These are phyloP conservation scores for Apodemia mormo DNA, from an alignment of 2,888 invertebrate genomes.

Conservation along the genomic window DNA sequence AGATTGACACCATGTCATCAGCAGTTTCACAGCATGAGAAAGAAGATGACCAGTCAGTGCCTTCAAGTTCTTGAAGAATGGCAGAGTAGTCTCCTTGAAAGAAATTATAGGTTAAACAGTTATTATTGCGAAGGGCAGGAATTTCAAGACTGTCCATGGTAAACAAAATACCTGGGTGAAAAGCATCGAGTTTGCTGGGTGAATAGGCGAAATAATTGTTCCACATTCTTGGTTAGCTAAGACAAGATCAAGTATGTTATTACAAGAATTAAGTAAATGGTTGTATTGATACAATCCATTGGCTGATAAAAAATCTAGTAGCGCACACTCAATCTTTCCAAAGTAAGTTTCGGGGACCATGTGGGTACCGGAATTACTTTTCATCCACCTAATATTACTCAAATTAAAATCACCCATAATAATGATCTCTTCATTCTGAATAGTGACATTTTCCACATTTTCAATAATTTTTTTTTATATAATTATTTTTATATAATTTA, in stretches of 20 bases:
- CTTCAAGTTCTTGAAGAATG: neutral
- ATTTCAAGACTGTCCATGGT: neutral
- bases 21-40: neutral
- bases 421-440: neutral
- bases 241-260: constrained; percentile 7
- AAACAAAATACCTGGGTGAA: neutral
- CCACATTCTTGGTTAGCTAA: constrained; percentile 1
- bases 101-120: neutral
- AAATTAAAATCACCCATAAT: constrained; percentile 14
- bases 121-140: neutral
- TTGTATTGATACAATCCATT: constrained; percentile 9
- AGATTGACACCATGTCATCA: neutral
- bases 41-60: neutral
- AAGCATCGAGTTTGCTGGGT: neutral
- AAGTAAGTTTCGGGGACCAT: neutral
- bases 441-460: neutral
- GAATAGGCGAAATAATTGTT: neutral
- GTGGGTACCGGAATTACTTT: neutral
- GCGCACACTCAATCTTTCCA: neutral
- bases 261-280: neutral
- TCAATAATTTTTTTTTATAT: too few relatives aligned
- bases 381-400: neutral
- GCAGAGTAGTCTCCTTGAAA: neutral
- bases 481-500: too few relatives aligned
- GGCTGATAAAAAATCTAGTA: neutral